A percentile compares a stretch with the other conserved stretches of the same genome.
These are phyloP conservation scores for Lutjanus argentimaculatus DNA, from an alignment of 2,797 vertebrate genomes.

Conservation along the genomic window DNA sequence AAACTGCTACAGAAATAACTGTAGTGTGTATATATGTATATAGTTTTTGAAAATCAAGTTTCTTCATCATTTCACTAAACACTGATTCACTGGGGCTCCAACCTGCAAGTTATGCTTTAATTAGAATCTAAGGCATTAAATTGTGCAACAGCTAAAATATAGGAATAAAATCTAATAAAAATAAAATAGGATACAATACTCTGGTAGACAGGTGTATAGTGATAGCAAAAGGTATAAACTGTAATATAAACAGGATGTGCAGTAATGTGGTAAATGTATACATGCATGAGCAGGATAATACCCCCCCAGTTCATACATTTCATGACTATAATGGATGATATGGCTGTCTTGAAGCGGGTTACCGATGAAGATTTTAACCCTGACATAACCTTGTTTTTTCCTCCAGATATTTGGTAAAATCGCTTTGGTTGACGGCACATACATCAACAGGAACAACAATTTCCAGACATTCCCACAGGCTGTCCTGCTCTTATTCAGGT, in stretches of 20 bases:
- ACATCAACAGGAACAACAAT: constrained; percentile 95
- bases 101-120: too few species aligned
- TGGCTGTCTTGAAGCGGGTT: not conserved
- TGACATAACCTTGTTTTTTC: constrained; percentile 4
- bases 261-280: too few species aligned
- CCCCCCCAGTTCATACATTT: too few species aligned
- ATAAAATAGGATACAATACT: too few species aligned
- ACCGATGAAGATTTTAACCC: accelerated
- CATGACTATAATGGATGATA: not conserved
- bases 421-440: constrained; percentile 92
- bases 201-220: not conserved
- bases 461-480: constrained; percentile 97
- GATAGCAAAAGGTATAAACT: not conserved
- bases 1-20: too few species aligned
- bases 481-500: constrained; percentile 94
- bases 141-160: not conserved
- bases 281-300: too few species aligned
- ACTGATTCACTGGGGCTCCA: too few species aligned
- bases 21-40: too few species aligned
- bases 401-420: constrained; percentile 91
- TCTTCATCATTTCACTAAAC: too few species aligned
- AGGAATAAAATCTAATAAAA: not conserved
- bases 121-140: too few species aligned
- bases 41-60: too few species aligned
- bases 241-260: too few species aligned